Percentiles rank a stretch among this genome's conserved stretches.
These are phyloP conservation scores for Campaea margaritaria DNA, from an alignment of 2,888 invertebrate species.

Conservation along the genomic window DNA sequence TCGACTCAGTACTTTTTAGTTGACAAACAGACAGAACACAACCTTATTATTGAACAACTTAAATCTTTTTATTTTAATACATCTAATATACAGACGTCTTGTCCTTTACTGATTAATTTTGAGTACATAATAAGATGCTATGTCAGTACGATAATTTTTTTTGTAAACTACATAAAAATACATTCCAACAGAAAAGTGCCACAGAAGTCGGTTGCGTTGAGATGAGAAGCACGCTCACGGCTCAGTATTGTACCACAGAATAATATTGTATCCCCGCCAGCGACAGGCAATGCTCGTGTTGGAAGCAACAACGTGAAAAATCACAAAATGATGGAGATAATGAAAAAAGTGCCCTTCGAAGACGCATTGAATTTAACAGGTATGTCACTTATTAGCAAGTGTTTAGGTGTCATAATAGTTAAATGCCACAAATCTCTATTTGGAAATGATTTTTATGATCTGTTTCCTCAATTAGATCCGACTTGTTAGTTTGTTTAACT, in stretches of 20 bases:
- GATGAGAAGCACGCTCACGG: conserved; percentile 25
- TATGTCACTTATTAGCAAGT: conserved; percentile 30
- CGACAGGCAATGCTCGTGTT: conserved; percentile 19
- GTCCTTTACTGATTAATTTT: neutral
- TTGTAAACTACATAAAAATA: conserved; percentile 20
- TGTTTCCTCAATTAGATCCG: too few relatives aligned
- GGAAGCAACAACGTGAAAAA: neutral
- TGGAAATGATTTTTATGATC: too few relatives aligned
- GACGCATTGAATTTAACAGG: conserved; percentile 63
- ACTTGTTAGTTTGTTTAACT: too few relatives aligned
- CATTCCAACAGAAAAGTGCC: neutral
- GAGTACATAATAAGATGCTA: neutral
- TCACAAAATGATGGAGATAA: conserved; percentile 49
- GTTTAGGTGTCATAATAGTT: neutral
- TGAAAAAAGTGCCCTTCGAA: conserved; percentile 56
- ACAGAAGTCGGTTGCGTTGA: conserved; percentile 16
- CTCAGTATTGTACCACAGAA: conserved; percentile 16
- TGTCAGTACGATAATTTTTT: conserved; percentile 10
- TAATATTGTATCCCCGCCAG: conserved; percentile 17
- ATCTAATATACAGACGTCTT: too few relatives aligned
- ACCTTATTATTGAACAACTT: too few relatives aligned
- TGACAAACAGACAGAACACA: too few relatives aligned
- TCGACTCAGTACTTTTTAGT: too few relatives aligned
- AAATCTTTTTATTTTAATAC: too few relatives aligned
- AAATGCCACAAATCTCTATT: too few relatives aligned